These are phyloP conservation scores for Macroramphosus scolopax DNA, from an alignment of 2,797 vertebrate species.

Conservation along the genomic window DNA sequence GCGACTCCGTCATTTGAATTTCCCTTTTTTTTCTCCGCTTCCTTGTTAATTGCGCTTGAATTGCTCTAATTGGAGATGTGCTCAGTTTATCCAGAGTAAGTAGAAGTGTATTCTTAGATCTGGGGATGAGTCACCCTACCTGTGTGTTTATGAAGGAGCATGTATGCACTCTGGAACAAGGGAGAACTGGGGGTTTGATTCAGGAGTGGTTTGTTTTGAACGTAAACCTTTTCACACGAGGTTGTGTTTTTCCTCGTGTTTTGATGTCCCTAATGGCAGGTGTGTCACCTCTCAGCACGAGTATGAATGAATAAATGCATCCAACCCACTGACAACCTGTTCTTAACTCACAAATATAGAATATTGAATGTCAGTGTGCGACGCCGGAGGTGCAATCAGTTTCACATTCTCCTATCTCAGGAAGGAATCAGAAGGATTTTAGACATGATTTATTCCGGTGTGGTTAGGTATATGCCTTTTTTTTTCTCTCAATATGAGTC, in stretches of 20 bases:
- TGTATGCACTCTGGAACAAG: conserved; percentile 11
- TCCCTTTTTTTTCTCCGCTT: background rate
- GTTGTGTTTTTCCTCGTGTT: conserved; percentile 35
- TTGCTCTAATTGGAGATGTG: conserved; percentile 4
- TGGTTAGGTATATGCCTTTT: conserved; percentile 12
- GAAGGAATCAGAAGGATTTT: conserved; percentile 16
- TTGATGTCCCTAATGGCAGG: conserved; percentile 39
- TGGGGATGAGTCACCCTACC: conserved; percentile 13
- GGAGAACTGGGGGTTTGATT: conserved; percentile 12
- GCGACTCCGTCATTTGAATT: background rate
- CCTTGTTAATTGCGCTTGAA: conserved; percentile 3
- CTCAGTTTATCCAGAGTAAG: conserved; percentile 6
- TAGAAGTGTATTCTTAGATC: conserved; percentile 13
- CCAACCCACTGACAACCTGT: conserved; percentile 16
- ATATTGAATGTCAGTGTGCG: background rate
- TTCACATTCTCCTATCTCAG: conserved; percentile 2
- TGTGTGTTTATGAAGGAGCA: conserved; percentile 9
- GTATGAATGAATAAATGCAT: conserved; percentile 45
- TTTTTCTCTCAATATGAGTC: conserved; percentile 44
- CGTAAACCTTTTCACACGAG: conserved; percentile 19
- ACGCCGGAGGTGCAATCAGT: too few relatives aligned
- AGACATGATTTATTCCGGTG: conserved; percentile 4
- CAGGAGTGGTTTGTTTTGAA: conserved; percentile 33
- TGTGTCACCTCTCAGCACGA: conserved; percentile 46
- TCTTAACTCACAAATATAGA: conserved; percentile 20